Base-by-base conservation (phyloP, 2,888 invertebrate species). In the Tinea semifulvella region DNA sequence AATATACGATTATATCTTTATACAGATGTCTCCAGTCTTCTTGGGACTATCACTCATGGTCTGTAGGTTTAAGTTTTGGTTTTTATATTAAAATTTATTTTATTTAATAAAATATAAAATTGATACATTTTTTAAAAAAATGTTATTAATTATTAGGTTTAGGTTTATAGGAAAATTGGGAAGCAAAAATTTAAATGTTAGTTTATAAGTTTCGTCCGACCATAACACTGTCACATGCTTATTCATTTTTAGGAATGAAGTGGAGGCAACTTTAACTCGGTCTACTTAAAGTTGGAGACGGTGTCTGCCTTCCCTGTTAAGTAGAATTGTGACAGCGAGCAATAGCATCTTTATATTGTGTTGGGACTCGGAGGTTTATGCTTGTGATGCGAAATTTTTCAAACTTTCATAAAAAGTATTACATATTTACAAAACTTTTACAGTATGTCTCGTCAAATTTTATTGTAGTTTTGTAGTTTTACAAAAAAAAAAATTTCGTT, bases 341-440 rank as follows among this genome's bases (percentile, higher is more conserved):
- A 77, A 79, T 77, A 75, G 73, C 71, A 67, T 68, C 70, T 71
- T 36, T 76, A 76, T 79, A 77, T 77, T 80, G 77, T 77, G 71
- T 73, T 66, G 77, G 77, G 77, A 74, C 71, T 75, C 75, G 76
- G 79, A 76, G 76, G 76, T 70, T 76, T 74, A 71, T 66, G 56
- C 63, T 65, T 73, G 67, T 60, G 67, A 70, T 66, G 71, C 71
- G 74, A 73, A 76, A n/a, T n/a, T n/a, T n/a, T n/a, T n/a, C n/a
- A n/a, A n/a, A n/a, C n/a, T n/a, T n/a, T n/a, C n/a, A n/a, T n/a
- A n/a, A n/a, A n/a, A n/a, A n/a, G n/a, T n/a, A n/a, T n/a, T n/a
- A n/a, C n/a, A n/a, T n/a, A n/a, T n/a, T n/a, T 74, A 73, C 66
- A 62, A 66, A 75, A 77, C 73, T 76, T 73, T 72, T 64, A 63